These are phyloP conservation scores for Netelia fuscicornis DNA, from an alignment of 2,888 invertebrate genomes.

Conservation along the genomic window DNA sequence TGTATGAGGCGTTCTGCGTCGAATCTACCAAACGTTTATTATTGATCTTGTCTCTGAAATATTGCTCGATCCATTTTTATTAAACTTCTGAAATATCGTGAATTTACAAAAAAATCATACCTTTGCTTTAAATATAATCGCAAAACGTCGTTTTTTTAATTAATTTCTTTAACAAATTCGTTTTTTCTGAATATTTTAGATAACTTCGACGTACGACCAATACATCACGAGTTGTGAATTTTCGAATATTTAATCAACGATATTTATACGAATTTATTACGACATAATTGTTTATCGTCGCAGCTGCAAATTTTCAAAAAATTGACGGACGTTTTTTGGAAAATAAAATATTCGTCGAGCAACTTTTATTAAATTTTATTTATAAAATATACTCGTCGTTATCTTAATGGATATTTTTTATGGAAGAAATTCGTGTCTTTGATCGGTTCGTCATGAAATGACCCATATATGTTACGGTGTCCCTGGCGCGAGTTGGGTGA, in stretches of 20 bases:
- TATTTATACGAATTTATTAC: no score
- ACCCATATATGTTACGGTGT: conserved; percentile 40
- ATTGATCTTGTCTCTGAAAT: background rate
- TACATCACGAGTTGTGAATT: no score
- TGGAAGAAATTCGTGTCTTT: background rate
- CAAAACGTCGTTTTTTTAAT: no score
- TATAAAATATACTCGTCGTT: background rate
- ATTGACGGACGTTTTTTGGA: no score
- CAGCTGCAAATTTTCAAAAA: no score
- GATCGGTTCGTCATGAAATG: conserved; percentile 7
- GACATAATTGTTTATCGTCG: no score
- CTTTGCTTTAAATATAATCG: background rate
- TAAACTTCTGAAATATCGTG: background rate
- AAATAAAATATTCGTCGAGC: no score
- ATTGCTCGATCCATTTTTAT: background rate
- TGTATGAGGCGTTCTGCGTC: conserved; percentile 16
- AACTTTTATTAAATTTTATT: no score
- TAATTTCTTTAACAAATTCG: no score
- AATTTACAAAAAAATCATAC: background rate
- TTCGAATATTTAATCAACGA: no score
- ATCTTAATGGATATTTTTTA: background rate
- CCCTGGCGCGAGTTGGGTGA: conserved; percentile 23
- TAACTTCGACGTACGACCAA: no score
- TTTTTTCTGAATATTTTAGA: no score
- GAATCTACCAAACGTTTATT: background rate